Percentiles rank a stretch among this genome's conserved stretches.
Evolutionary conservation across 2,113 vertebrate genomes (phyloP).

Genomic region (Redunca redunca): DNA sequence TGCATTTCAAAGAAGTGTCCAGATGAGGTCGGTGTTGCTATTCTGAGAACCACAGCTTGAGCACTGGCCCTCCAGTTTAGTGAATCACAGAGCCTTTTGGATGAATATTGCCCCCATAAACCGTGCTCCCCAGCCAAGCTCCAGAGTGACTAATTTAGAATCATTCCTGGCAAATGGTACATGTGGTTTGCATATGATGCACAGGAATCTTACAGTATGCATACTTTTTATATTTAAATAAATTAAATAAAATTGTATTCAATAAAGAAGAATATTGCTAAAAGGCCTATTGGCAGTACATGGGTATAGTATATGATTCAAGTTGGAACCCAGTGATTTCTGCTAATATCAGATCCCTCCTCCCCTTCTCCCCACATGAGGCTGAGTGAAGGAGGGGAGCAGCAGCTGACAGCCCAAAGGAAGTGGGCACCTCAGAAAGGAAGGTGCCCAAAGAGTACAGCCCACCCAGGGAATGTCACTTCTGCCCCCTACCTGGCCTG

Average conservation of each 20-base stretch:
- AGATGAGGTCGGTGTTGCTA: not conserved
- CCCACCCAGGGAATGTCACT: too few species aligned
- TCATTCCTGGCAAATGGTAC: not conserved
- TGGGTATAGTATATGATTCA: not conserved
- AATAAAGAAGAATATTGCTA: not conserved
- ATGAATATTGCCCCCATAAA: not conserved
- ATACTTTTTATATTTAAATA: not conserved
- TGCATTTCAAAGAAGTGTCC: not conserved
- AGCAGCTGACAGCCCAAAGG: not conserved
- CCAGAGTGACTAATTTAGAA: not conserved
- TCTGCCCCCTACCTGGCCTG: not conserved
- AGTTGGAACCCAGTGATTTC: not conserved
- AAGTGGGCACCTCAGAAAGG: not conserved
- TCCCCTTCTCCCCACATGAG: rapidly evolving
- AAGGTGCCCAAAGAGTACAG: not conserved
- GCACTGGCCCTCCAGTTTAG: rapidly evolving
- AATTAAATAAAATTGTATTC: not conserved
- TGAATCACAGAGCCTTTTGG: not conserved
- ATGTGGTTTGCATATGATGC: not conserved
- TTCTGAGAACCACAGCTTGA: not conserved
- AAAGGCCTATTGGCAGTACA: not conserved
- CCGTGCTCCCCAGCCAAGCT: not conserved
- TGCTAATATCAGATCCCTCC: not conserved
- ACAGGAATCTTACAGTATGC: not conserved
- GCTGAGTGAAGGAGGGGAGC: not conserved